phyloP scores from a whole-genome alignment of 2,113 vertebrate species.

The Machaerirhynchus nigripectus region DNA sequence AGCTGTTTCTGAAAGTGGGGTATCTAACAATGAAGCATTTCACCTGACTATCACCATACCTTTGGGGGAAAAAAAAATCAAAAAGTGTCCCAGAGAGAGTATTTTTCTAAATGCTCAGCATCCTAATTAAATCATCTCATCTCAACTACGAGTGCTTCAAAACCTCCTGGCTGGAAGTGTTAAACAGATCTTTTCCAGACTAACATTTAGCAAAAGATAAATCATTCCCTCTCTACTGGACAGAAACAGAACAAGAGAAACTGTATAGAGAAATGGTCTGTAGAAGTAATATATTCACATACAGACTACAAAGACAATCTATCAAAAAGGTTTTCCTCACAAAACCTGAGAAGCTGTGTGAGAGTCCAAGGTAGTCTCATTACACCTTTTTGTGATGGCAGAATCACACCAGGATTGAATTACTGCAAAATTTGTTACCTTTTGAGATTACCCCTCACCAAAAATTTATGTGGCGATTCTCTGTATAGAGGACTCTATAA shows the following conservation, averaged over 20 bases:
- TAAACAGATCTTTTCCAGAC: constrained; percentile 43
- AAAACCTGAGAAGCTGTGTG: constrained; percentile 4
- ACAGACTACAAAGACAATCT: constrained; percentile 4
- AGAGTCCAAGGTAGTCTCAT: neutral
- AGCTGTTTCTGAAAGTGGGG: neutral
- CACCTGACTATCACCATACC: neutral
- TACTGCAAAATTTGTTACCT: constrained; percentile 31
- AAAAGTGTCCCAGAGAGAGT: constrained; percentile 3
- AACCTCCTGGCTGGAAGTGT: constrained; percentile 38
- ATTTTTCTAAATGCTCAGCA: constrained; percentile 39
- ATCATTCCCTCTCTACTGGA: constrained; percentile 1
- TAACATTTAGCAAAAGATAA: constrained; percentile 35
- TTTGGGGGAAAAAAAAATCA: neutral
- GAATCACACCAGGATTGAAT: constrained; percentile 6
- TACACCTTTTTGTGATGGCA: constrained; percentile 2
- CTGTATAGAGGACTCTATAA: constrained; percentile 9
- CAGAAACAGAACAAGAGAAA: constrained; percentile 26
- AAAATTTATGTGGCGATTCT: constrained; percentile 21
- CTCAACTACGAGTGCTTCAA: constrained; percentile 14
- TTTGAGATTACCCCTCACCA: constrained; percentile 10
- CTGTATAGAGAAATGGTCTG: neutral
- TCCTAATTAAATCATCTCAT: constrained; percentile 48
- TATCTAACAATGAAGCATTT: neutral
- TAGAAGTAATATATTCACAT: neutral
- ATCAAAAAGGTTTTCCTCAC: constrained; percentile 15